phyloP scores from a whole-genome alignment of 92 coral and sea anemone species.

The Porites cylindrica region DNA sequence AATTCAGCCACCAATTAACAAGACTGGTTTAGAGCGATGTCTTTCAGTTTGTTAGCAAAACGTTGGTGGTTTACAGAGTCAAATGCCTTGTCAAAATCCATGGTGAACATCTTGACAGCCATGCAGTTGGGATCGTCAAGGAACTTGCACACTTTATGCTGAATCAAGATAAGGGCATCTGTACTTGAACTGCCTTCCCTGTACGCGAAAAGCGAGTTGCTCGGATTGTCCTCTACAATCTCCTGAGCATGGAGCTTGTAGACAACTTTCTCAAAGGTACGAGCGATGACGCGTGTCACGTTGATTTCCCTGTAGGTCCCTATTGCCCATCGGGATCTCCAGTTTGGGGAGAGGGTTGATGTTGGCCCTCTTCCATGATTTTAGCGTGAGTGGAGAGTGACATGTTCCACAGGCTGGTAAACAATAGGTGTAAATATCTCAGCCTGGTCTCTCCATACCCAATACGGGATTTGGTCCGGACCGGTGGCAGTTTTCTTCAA shows the following conservation, averaged over 20 bases:
- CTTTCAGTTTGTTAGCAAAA: constrained; percentile 27
- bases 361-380: constrained; percentile 51
- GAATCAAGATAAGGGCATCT: constrained; percentile 57
- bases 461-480: constrained; percentile 46
- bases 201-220: constrained; percentile 51
- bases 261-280: constrained; percentile 4
- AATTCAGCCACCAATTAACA: no score
- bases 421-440: constrained; percentile 11
- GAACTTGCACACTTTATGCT: constrained; percentile 37
- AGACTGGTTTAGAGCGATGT: no score
- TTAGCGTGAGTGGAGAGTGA: constrained; percentile 55
- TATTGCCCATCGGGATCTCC: constrained; percentile 23
- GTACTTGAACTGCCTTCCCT: constrained; percentile 62
- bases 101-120: constrained; percentile 54
- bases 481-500: constrained; percentile 53
- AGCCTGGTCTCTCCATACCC: constrained; percentile 50
- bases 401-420: constrained; percentile 47
- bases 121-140: constrained; percentile 40
- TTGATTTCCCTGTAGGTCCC: constrained; percentile 46
- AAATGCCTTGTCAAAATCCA: constrained; percentile 70
- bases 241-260: constrained; percentile 5
- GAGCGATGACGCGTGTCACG: neutral
- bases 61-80: constrained; percentile 60
- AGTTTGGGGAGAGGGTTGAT: constrained; percentile 52
- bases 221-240: constrained; percentile 28